Conservation (phyloP, 2,888 invertebrate species). For the Melolontha melolontha region DNA sequence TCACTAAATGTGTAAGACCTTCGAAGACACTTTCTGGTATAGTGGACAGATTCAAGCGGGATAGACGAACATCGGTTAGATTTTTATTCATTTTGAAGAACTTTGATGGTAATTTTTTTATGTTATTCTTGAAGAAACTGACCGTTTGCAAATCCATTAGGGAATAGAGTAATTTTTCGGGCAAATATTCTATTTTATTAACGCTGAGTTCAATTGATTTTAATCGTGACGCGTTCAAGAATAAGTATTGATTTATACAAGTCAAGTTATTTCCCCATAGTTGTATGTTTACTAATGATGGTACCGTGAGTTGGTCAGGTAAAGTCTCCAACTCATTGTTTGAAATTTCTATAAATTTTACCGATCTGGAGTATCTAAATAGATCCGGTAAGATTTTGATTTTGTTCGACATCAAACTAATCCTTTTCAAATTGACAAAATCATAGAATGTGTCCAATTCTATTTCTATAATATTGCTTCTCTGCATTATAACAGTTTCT, state of each 20-base stretch:
- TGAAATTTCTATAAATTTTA: not conserved
- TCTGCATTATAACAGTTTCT: not conserved
- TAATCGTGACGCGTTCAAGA: conserved; percentile 1
- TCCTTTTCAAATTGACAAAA: not conserved
- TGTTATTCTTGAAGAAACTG: conserved; percentile 20
- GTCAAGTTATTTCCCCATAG: not conserved
- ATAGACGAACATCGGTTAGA: not conserved
- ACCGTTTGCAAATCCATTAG: conserved; percentile 35
- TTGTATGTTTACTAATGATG: not conserved
- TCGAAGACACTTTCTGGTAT: not conserved
- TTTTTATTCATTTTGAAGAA: conserved; percentile 1
- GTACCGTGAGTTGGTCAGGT: not conserved
- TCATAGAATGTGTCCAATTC: conserved; percentile 1
- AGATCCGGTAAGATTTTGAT: not conserved
- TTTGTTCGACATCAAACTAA: not conserved
- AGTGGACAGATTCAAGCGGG: not conserved
- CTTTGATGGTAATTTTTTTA: conserved; percentile 27
- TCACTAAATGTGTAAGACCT: not conserved
- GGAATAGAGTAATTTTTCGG: not conserved
- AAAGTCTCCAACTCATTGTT: not conserved
- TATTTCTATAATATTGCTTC: conserved; percentile 3
- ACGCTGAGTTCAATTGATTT: conserved; percentile 27
- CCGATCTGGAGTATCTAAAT: not conserved
- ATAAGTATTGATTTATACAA: not conserved
- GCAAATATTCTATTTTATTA: conserved; percentile 35